phyloP scores from a whole-genome alignment of 2,888 invertebrate genomes.

The Sphaerophoria rueppellii region DNA sequence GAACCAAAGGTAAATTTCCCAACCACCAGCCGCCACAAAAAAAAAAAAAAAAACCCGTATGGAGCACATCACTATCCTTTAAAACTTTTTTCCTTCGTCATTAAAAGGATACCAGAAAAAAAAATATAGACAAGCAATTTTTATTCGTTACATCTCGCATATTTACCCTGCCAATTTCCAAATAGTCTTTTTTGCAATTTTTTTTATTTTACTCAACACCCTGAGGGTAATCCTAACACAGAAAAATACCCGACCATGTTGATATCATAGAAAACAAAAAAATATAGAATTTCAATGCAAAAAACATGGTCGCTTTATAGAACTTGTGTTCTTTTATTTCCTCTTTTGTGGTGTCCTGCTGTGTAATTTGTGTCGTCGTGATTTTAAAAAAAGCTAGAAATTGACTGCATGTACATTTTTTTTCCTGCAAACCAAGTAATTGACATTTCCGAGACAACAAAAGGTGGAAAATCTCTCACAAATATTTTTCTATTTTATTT shows the following conservation, averaged over 20 bases:
- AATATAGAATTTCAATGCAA: constrained; percentile 26
- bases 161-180: constrained; percentile 56
- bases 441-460: constrained; percentile 64
- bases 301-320: constrained; percentile 35
- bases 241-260: constrained; percentile 7
- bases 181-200: constrained; percentile 15
- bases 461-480: constrained; percentile 57
- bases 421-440: constrained; percentile 39
- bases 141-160: constrained; percentile 37
- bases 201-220: constrained; percentile 11
- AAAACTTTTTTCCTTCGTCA: background rate
- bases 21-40: background rate
- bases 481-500: background rate
- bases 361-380: constrained; percentile 37
- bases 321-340: constrained; percentile 31
- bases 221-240: constrained; percentile 42
- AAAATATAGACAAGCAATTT: constrained; percentile 43
- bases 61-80: constrained; percentile 30
- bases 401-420: constrained; percentile 8
- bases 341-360: constrained; percentile 48
- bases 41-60: background rate
- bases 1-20: constrained; percentile 43
- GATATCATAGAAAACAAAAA: constrained; percentile 7
- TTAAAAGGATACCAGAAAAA: background rate
- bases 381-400: constrained; percentile 12